phyloP scores from a whole-genome alignment of 1,140 invertebrate species.

The Mycetomoellerius zeteki region DNA sequence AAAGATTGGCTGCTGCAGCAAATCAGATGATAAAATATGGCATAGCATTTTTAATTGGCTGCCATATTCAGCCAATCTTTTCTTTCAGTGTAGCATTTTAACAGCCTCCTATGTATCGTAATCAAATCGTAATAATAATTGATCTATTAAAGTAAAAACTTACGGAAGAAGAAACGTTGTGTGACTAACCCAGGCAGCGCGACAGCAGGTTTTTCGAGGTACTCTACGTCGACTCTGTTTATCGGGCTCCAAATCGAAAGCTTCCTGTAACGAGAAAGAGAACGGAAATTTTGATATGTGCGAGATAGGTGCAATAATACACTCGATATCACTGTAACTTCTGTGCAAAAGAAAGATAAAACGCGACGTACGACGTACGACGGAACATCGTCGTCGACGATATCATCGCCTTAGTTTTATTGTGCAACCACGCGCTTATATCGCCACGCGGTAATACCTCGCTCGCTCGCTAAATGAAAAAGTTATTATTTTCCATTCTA shows the following conservation, averaged over 20 bases:
- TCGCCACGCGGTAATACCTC: conserved; percentile 75
- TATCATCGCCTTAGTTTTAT: conserved; percentile 70
- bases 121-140: not conserved
- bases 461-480: conserved; percentile 74
- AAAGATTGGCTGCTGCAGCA: too few relatives aligned
- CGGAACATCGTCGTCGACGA: conserved; percentile 49
- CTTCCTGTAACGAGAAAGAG: conserved; percentile 65
- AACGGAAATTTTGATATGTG: conserved; percentile 70
- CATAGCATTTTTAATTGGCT: too few relatives aligned
- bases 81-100: not conserved
- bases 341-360: conserved; percentile 54
- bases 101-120: not conserved
- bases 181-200: not conserved
- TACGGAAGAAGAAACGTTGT: conserved; percentile 27
- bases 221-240: conserved; percentile 38
- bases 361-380: conserved; percentile 40
- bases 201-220: not conserved
- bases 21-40: too few relatives aligned
- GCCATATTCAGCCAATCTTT: too few relatives aligned
- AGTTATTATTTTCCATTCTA: conserved; percentile 78
- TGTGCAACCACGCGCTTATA: conserved; percentile 64
- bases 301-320: conserved; percentile 66
- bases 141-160: conserved; percentile 53
- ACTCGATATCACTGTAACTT: conserved; percentile 67
- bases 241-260: not conserved